phyloP scores from a whole-genome alignment of 2,888 invertebrate genomes.

The Marasmarcha lunaedactyla region DNA sequence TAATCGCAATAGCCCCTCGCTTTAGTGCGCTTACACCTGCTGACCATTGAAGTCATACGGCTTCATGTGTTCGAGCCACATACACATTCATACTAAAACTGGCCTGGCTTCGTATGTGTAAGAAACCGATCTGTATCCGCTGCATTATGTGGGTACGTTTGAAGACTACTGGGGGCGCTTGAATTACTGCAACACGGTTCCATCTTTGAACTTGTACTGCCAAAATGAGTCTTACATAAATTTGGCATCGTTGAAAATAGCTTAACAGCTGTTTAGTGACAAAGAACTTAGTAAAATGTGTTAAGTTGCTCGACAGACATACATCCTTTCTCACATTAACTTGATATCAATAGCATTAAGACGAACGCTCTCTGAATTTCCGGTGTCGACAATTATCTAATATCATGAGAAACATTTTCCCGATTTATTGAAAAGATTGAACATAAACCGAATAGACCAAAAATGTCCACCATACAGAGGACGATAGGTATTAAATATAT shows the following conservation, averaged over 20 bases:
- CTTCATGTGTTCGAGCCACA: conserved; percentile 53
- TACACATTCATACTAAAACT: conserved; percentile 48
- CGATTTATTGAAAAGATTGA: too few relatives aligned
- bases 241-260: conserved; percentile 41
- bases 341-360: conserved; percentile 59
- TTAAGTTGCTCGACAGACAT: conserved; percentile 50
- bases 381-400: conserved; percentile 27
- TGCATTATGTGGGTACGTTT: conserved; percentile 64
- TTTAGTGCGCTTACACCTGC: conserved; percentile 68
- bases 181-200: conserved; percentile 50
- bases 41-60: conserved; percentile 65
- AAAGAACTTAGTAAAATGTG: conserved; percentile 46
- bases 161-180: conserved; percentile 62
- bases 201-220: conserved; percentile 45
- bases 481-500: too few relatives aligned
- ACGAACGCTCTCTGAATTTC: conserved; percentile 50
- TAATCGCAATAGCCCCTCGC: conserved; percentile 68
- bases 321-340: conserved; percentile 69
- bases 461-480: too few relatives aligned
- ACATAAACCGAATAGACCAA: too few relatives aligned
- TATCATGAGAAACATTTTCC: conserved; percentile 35
- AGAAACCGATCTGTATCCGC: conserved; percentile 67
- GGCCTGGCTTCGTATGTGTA: conserved; percentile 63
- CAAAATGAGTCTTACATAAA: conserved; percentile 56
- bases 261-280: conserved; percentile 25